A percentile compares a stretch with the other conserved stretches of the same genome.
These are phyloP conservation scores for Eulimnadia texana DNA, from an alignment of 1,140 invertebrate genomes.

Conservation along the genomic window DNA sequence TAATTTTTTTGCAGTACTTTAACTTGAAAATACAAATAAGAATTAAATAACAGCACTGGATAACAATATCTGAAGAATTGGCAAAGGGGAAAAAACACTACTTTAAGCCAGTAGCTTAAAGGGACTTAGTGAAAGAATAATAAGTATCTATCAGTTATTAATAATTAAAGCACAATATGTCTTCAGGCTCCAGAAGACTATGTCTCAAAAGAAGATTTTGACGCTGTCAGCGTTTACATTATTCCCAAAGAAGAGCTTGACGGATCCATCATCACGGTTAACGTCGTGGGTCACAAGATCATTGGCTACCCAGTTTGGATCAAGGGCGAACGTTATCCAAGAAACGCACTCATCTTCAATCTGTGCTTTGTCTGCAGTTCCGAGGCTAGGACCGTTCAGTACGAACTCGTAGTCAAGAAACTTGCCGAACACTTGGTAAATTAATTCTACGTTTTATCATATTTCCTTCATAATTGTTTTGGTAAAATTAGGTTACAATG, in stretches of 20 bases:
- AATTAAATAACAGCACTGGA: too few relatives aligned
- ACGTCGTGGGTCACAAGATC: slow-evolving; percentile 31
- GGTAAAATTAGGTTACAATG: slow-evolving; percentile 46
- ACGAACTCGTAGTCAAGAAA: slow-evolving; percentile 84
- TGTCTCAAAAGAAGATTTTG: slow-evolving; percentile 82
- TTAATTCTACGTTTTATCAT: slow-evolving; percentile 24
- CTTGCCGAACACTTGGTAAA: slow-evolving; percentile 75
- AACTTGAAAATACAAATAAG: background rate
- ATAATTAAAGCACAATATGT: slow-evolving; percentile 21
- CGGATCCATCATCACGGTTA: slow-evolving; percentile 79
- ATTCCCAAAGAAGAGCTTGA: slow-evolving; percentile 87
- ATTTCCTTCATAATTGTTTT: slow-evolving; percentile 15
- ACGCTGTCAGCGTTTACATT: slow-evolving; percentile 84
- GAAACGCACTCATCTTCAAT: slow-evolving; percentile 91
- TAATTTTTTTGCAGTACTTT: background rate
- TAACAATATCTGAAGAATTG: too few relatives aligned
- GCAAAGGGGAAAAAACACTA: too few relatives aligned
- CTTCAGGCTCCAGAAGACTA: slow-evolving; percentile 63
- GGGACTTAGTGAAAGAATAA: too few relatives aligned
- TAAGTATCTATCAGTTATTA: too few relatives aligned
- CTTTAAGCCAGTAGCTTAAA: too few relatives aligned
- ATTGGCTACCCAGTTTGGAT: slow-evolving; percentile 81
- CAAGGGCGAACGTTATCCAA: slow-evolving; percentile 72
- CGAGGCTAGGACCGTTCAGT: slow-evolving; percentile 72
- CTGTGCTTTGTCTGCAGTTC: slow-evolving; percentile 87